Percentiles rank a stretch among this genome's conserved stretches.
These are phyloP conservation scores for Ommatoiulus sabulosus DNA, from an alignment of 2,888 invertebrate species.

Conservation along the genomic window DNA sequence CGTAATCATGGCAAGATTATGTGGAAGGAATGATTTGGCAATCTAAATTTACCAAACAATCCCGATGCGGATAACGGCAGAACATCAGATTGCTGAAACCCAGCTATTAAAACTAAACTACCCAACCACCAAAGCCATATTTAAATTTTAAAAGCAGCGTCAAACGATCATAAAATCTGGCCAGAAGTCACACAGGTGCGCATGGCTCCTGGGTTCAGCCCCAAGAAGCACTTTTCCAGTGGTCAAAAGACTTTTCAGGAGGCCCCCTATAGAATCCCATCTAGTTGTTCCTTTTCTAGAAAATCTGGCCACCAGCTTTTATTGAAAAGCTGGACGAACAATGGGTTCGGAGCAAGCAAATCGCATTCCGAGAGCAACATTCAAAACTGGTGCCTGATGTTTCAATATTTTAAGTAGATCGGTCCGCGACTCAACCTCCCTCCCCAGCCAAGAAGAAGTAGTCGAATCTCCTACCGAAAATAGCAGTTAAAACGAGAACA, in stretches of 20 bases:
- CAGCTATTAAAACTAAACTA: background rate
- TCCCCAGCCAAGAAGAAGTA: slow-evolving; percentile 1
- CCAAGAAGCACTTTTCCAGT: background rate
- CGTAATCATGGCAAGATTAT: too few relatives aligned
- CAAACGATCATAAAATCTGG: background rate
- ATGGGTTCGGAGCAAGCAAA: background rate
- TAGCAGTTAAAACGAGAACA: slow-evolving; percentile 40
- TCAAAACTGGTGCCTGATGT: background rate
- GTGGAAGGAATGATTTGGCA: too few relatives aligned
- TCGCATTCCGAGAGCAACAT: slow-evolving; percentile 12
- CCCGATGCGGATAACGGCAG: background rate
- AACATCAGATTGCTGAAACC: background rate
- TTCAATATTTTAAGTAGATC: background rate
- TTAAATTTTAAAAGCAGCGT: background rate
- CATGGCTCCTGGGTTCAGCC: slow-evolving; percentile 16
- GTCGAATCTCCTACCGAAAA: slow-evolving; percentile 40
- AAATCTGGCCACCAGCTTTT: slow-evolving; percentile 25
- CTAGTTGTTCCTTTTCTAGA: background rate
- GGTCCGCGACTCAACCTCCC: background rate
- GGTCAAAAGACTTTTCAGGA: background rate
- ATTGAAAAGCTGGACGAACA: background rate
- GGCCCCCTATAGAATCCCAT: background rate
- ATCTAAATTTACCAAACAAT: too few relatives aligned
- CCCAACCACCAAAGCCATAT: background rate
- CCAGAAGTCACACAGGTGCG: background rate